Conservation (phyloP, 2,888 invertebrate genomes). For the Zelleria hepariella region DNA sequence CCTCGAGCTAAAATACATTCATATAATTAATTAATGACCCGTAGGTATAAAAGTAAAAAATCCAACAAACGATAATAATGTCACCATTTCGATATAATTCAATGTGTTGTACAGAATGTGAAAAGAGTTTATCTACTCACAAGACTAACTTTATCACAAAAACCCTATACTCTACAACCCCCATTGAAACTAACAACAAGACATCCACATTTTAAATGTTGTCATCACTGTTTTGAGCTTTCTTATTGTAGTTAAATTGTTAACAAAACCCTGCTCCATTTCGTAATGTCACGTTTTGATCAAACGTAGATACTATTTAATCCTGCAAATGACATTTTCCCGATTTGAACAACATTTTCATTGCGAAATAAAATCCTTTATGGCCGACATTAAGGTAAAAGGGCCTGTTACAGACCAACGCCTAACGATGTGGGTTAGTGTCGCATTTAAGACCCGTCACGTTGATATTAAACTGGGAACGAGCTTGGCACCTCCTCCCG, state of each 20-base stretch:
- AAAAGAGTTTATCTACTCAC: too few species aligned
- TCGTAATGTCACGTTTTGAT: neutral
- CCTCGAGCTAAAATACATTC: too few species aligned
- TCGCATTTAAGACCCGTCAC: slow-evolving; percentile 30
- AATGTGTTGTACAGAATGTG: too few species aligned
- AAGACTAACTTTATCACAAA: too few species aligned
- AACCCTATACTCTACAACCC: too few species aligned
- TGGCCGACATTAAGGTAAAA: slow-evolving; percentile 38
- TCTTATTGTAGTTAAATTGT: neutral
- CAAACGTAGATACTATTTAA: neutral
- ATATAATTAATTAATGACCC: too few species aligned
- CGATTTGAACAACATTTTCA: neutral
- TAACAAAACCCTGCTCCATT: neutral
- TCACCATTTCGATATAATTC: too few species aligned
- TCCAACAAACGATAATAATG: too few species aligned
- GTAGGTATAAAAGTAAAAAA: too few species aligned
- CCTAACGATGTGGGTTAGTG: slow-evolving; percentile 43
- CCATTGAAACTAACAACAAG: neutral
- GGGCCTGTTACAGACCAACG: slow-evolving; percentile 36
- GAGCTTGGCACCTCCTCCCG: slow-evolving; percentile 31
- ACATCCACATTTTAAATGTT: neutral
- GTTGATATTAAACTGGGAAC: slow-evolving; percentile 34
- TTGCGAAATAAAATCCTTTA: slow-evolving; percentile 36
- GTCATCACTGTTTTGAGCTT: neutral
- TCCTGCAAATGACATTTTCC: neutral